phyloP scores from a whole-genome alignment of 2,113 vertebrate species.

The Emberiza fucata region DNA sequence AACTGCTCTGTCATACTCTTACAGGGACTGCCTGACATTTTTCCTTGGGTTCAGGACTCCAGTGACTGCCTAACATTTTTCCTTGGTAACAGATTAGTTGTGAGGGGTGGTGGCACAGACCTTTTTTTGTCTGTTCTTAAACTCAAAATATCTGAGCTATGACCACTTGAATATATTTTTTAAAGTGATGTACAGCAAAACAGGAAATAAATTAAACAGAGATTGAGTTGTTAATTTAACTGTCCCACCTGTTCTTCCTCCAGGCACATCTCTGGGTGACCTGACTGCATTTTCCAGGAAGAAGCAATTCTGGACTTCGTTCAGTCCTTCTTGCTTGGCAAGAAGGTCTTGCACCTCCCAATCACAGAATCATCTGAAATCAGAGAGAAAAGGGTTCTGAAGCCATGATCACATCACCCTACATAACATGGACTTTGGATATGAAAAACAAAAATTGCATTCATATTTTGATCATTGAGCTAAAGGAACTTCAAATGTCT shows the following conservation, averaged over 20 bases:
- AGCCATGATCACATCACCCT: background rate
- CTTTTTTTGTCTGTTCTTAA: background rate
- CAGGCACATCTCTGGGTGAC: background rate
- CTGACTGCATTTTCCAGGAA: background rate
- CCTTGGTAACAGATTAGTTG: background rate
- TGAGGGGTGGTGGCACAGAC: background rate
- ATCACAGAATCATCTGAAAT: background rate
- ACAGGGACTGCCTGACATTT: background rate
- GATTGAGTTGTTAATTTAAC: background rate
- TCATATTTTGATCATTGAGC: background rate
- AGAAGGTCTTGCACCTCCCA: slow-evolving; percentile 32
- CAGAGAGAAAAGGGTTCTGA: background rate
- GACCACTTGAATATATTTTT: background rate
- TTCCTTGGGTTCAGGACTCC: background rate
- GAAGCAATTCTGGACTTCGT: background rate
- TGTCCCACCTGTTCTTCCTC: background rate
- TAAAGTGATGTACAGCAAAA: background rate
- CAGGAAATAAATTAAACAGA: background rate
- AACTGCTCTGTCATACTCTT: background rate
- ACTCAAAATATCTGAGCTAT: background rate
- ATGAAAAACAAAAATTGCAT: background rate
- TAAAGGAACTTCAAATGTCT: background rate
- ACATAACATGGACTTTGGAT: fast-evolving
- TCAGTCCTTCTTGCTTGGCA: slow-evolving; percentile 4
- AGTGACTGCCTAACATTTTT: background rate